Evolutionary conservation across 2,797 vertebrate genomes (phyloP), one percentile per base, ranked within the genome.

Genomic region (Sibirionetta formosa): DNA sequence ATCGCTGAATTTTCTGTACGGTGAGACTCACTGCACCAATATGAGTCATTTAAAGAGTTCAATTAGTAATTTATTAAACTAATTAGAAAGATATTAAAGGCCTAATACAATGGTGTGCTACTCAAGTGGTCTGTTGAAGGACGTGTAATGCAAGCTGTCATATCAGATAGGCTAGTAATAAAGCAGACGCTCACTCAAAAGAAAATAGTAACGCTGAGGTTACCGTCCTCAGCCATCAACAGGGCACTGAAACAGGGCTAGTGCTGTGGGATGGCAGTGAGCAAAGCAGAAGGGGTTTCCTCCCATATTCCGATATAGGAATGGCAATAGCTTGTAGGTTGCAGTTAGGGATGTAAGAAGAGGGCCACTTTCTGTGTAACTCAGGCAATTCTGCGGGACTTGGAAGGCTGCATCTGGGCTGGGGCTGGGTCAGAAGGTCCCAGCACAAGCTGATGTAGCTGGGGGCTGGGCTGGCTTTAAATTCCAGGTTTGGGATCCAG

Each of bases 61-160:
- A 94, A 54, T 93, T 96, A 93, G 69, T 92, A 88, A 86, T 95
- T 96, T 96, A 89, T 96, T 36, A 93, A 97, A 56, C 46, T 61
- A 80, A 92, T 97, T 96, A 97, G 58, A 29, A 66, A 80, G 72
- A 94, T 94, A 78, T 84, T 95, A 83, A 94, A 94, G 90, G 61
- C 36, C 56, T 96, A 53, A n/a, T 75, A 48, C 33, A 64, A 29
- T 31, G 85, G 64, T 7, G 14, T 80, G 72, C 65, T 88, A 64
- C 84, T 92, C n/a, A 76, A 48, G 46, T n/a, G 88, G 92, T 64
- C 89, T 88, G 48, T 36, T 54, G 44, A 79, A 69, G 81, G 69
- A 71, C 78, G 83, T 88, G 82, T 54, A 72, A 36, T 60, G 79
- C 73, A 64, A 78, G 38, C 44, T 87, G 15, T 82, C 2, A 8